These are phyloP conservation scores for Nasonia vitripennis DNA, from an alignment of 1,140 invertebrate species.

Conservation along the genomic window DNA sequence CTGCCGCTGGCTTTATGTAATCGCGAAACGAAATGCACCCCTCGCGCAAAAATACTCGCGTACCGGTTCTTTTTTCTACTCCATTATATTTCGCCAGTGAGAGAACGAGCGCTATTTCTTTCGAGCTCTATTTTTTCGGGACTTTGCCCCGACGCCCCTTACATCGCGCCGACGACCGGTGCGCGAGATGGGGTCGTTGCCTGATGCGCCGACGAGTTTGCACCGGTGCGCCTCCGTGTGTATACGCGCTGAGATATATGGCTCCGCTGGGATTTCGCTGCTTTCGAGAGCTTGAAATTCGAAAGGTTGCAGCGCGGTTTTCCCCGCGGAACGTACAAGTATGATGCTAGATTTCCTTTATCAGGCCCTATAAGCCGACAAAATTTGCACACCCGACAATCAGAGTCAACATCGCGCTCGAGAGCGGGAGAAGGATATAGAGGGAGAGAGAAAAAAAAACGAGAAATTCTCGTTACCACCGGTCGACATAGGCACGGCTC, in stretches of 20 bases:
- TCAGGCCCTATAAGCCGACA: too few relatives aligned
- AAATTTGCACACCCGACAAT: background rate
- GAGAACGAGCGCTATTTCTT: background rate
- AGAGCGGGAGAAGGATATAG: background rate
- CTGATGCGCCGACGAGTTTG: background rate
- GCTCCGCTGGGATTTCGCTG: too few relatives aligned
- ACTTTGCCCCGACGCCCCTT: background rate
- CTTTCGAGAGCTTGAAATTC: too few relatives aligned
- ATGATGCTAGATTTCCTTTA: too few relatives aligned
- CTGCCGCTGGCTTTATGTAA: slow-evolving; percentile 58
- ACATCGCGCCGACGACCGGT: background rate
- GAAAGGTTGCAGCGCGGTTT: too few relatives aligned
- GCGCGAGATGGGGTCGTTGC: background rate
- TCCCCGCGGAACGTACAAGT: too few relatives aligned
- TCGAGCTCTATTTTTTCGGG: slow-evolving; percentile 5
- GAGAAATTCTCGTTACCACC: background rate
- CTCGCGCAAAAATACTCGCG: slow-evolving; percentile 56
- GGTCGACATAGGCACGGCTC: background rate
- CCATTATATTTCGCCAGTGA: background rate
- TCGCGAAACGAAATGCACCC: slow-evolving; percentile 63
- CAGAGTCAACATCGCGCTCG: background rate
- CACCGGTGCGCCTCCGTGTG: background rate
- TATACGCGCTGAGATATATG: too few relatives aligned
- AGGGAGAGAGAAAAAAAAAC: background rate
- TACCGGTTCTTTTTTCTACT: slow-evolving; percentile 57